Percentiles rank a stretch among this genome's conserved stretches.
Evolutionary conservation across 1,140 invertebrate species (phyloP).

Genomic region (Cheumatopsyche charites): DNA sequence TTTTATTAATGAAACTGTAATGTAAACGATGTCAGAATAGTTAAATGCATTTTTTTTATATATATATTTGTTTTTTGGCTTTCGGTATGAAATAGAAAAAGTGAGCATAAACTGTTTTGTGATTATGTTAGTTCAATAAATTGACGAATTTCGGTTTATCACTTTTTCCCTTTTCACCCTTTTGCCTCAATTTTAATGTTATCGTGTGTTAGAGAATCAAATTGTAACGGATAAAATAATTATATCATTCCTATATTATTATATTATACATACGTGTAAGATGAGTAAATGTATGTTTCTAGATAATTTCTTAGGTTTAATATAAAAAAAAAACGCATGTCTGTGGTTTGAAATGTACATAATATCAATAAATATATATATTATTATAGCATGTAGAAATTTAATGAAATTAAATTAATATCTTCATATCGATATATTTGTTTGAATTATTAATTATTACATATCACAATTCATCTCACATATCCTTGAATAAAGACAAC

Average conservation of each 20-base stretch:
- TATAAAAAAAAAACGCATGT: conserved; percentile 9
- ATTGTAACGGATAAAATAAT: conserved; percentile 14
- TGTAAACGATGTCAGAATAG: too few relatives aligned
- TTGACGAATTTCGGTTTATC: too few relatives aligned
- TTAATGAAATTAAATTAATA: conserved; percentile 31
- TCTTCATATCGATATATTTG: conserved; percentile 26
- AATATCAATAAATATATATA: conserved; percentile 24
- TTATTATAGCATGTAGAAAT: conserved; percentile 20
- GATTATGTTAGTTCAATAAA: too few relatives aligned
- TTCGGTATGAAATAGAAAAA: too few relatives aligned
- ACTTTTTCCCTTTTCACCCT: too few relatives aligned
- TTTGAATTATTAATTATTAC: conserved; percentile 1
- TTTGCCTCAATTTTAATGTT: not conserved
- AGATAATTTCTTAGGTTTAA: conserved; percentile 14
- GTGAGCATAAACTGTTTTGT: too few relatives aligned
- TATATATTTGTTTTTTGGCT: too few relatives aligned
- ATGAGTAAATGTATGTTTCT: conserved; percentile 22
- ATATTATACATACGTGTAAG: not conserved
- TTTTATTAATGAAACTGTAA: too few relatives aligned
- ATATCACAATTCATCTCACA: too few relatives aligned
- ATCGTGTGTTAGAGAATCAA: conserved; percentile 13
- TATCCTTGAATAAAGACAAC: too few relatives aligned
- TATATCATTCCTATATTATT: conserved; percentile 29
- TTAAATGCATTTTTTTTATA: too few relatives aligned
- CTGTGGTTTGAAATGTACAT: conserved; percentile 24